Base-by-base conservation (phyloP, 2,113 vertebrate species). In the Brachypodius melanocephalos region DNA sequence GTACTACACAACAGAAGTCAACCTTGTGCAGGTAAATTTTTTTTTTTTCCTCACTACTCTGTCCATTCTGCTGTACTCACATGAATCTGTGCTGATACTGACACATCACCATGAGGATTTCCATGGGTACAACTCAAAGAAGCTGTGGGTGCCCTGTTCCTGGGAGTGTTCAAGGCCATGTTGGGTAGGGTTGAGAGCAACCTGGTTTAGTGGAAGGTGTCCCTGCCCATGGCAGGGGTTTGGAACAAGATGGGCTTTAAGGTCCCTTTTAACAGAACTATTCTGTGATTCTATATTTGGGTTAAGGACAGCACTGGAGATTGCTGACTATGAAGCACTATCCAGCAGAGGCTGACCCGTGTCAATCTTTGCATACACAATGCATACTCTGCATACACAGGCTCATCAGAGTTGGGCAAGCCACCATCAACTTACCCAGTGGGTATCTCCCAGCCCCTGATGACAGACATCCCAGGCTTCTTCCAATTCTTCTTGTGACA, bases 401-500 rank as follows among this genome's bases (percentile, higher is more conserved):
- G 55, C 12, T 48, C 5, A 2, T 14, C 52, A 57, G 46, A n/a
- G 19, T 3, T 5, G 2, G 71, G 34, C 14, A 66, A 69, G 31
- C 26, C 38, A 43, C 73, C 31, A 9, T 5, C n/a, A 51, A 18
- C 43, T 24, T 31, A 61, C 55, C 26, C 49, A 40, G 58, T 0
- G 1, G 71, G 21, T 26, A 32, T n/a, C 17, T 54, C 58, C 38
- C 36, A 74, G n/a, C 18, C 58, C 17, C 29, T 26, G 45, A 28
- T 5, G 38, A 52, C 45, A 61, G 38, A 46, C 36, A 43, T 3
- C 29, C 48, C 49, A 2, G 1, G 22, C 31, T 61, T 55, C 54
- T 32, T 69, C 2, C 1, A 43, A 0, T 26, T 54, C 59, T 24
- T 63, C 58, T 29, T 31, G 25, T 25, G 40, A 36, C 1, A 3